These are phyloP conservation scores for Candidula unifasciata DNA, from an alignment of 2,888 invertebrate genomes.

Conservation along the genomic window DNA sequence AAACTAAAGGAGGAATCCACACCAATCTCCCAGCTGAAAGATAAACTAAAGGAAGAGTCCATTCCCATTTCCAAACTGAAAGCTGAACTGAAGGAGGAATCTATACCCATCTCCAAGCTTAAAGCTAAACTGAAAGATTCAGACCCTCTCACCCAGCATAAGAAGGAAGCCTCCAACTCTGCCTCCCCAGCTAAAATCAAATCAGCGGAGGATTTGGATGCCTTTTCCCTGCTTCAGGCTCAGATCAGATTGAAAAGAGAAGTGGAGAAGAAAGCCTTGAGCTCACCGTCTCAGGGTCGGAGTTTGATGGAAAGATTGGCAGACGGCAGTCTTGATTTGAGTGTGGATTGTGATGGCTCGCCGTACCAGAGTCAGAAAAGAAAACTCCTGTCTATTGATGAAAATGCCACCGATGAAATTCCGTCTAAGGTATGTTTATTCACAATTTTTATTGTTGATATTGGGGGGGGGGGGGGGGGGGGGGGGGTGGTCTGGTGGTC, in stretches of 20 bases:
- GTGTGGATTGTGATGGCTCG: neutral
- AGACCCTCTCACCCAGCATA: too few relatives aligned
- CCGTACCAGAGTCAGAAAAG: slow-evolving; percentile 14
- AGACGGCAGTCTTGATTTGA: neutral
- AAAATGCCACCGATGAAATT: neutral
- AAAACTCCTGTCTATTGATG: neutral
- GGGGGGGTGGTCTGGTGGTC: too few relatives aligned
- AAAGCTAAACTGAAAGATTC: slow-evolving; percentile 33
- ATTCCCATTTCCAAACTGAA: slow-evolving; percentile 47
- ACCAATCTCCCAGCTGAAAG: slow-evolving; percentile 46
- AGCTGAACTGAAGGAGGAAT: slow-evolving; percentile 47
- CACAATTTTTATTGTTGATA: too few relatives aligned
- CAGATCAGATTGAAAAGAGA: slow-evolving; percentile 22
- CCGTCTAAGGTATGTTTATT: slow-evolving; percentile 23
- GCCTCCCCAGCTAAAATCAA: too few relatives aligned
- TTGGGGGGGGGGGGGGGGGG: too few relatives aligned
- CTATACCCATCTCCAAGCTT: slow-evolving; percentile 45
- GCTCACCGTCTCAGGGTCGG: neutral
- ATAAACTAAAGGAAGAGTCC: slow-evolving; percentile 34
- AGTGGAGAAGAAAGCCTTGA: neutral
- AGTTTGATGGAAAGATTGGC: slow-evolving; percentile 37
- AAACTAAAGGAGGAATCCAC: slow-evolving; percentile 44
- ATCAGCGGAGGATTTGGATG: too few relatives aligned
- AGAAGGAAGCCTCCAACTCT: too few relatives aligned
- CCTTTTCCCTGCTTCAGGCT: too few relatives aligned